Evolutionary conservation across 2,797 vertebrate genomes (phyloP).

Genomic region (Acrocephalus scirpaceus): DNA sequence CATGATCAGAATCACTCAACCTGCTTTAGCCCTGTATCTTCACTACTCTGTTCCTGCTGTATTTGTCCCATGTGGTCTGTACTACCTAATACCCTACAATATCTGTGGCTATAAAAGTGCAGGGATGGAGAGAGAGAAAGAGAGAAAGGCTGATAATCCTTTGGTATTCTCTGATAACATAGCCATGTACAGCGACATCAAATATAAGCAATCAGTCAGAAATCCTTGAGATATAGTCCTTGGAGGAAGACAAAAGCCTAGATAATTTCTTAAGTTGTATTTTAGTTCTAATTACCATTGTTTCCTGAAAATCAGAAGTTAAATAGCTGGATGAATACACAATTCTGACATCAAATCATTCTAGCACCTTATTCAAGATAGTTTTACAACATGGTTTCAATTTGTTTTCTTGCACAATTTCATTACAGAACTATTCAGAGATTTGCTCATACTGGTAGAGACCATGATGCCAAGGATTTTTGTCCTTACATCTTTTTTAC

Average conservation of each 20-base stretch:
- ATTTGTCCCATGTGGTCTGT: not conserved
- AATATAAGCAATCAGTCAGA: not conserved
- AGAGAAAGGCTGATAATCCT: not conserved
- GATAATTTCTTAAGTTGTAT: not conserved
- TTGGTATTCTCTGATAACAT: accelerated
- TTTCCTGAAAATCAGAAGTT: not conserved
- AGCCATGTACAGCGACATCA: not conserved
- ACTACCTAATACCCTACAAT: not conserved
- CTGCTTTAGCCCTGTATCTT: not conserved
- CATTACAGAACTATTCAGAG: not conserved
- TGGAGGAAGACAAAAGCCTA: not conserved
- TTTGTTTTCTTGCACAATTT: not conserved
- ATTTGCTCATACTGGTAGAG: not conserved
- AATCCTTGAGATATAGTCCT: not conserved
- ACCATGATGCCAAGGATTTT: not conserved
- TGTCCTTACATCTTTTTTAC: not conserved
- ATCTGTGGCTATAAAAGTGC: not conserved
- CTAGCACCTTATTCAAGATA: accelerated
- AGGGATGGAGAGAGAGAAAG: not conserved
- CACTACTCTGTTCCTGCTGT: not conserved
- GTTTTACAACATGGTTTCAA: not conserved
- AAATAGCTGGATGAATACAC: not conserved
- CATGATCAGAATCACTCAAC: not conserved
- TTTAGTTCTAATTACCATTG: not conserved
- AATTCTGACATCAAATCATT: not conserved